Evolutionary conservation across 1,140 invertebrate genomes (phyloP).

Genomic region (Drosophila nebulosa): DNA sequence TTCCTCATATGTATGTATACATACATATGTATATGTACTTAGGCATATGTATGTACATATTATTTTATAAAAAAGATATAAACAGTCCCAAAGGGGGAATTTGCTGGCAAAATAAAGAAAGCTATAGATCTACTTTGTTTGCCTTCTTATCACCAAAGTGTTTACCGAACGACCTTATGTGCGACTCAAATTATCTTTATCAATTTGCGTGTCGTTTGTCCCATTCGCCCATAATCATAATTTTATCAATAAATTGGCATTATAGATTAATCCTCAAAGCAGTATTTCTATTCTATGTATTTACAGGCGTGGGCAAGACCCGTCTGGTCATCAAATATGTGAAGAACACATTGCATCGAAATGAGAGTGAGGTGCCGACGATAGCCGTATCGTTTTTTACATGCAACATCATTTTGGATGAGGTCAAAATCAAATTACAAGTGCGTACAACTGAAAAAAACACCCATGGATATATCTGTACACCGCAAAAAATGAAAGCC

Average conservation of each 20-base stretch:
- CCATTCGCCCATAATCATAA: not conserved
- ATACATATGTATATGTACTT: not conserved
- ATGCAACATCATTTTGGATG: constrained; percentile 88
- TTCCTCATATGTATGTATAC: not conserved
- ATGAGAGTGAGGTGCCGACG: constrained; percentile 88
- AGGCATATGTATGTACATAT: too few relatives aligned
- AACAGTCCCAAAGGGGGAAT: not conserved
- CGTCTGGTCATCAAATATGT: constrained; percentile 91
- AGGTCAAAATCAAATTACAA: constrained; percentile 88
- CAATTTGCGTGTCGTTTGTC: not conserved
- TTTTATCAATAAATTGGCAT: not conserved
- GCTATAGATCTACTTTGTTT: not conserved
- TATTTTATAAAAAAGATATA: not conserved
- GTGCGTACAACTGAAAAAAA: constrained; percentile 81
- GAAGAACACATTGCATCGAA: constrained; percentile 87
- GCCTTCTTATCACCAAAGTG: constrained; percentile 5
- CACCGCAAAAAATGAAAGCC: constrained; percentile 43
- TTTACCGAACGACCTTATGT: not conserved
- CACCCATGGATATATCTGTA: not conserved
- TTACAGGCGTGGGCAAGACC: constrained; percentile 93
- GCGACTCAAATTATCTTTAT: not conserved
- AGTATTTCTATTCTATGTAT: constrained; percentile 54
- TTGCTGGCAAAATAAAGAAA: constrained; percentile 14
- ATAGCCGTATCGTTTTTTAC: constrained; percentile 95
- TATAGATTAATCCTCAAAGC: not conserved